Evolutionary conservation across 2,888 invertebrate genomes (phyloP).

Genomic region (Didymodactylos carnosus): DNA sequence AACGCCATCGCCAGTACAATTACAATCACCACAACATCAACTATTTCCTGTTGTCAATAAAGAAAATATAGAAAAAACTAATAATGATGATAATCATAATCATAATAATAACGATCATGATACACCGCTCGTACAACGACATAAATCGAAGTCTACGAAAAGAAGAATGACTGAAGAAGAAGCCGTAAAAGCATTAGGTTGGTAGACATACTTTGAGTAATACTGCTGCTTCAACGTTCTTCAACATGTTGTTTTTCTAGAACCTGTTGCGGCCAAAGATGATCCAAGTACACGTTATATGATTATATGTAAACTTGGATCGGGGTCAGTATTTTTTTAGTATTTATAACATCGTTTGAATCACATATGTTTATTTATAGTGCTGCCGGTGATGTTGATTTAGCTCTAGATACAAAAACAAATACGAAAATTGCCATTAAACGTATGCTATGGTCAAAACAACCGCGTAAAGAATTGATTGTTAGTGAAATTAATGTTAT

Average conservation of each 20-base stretch:
- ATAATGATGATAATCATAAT: neutral
- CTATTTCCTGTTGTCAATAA: neutral
- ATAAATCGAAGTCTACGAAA: neutral
- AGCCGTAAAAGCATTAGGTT: constrained; percentile 3
- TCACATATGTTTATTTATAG: too few relatives aligned
- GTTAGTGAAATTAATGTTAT: constrained; percentile 61
- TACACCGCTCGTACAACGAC: neutral
- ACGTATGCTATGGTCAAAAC: constrained; percentile 78
- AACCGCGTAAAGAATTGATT: constrained; percentile 82
- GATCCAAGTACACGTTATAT: constrained; percentile 7
- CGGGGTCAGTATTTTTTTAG: neutral
- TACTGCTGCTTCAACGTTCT: neutral
- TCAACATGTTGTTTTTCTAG: too few relatives aligned
- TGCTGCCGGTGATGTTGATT: constrained; percentile 75
- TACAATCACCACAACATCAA: neutral
- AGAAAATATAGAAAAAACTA: neutral
- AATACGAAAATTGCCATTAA: constrained; percentile 71
- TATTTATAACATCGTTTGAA: too few relatives aligned
- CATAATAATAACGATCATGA: neutral
- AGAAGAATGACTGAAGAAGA: constrained; percentile 9
- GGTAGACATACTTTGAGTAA: neutral
- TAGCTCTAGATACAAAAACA: constrained; percentile 54
- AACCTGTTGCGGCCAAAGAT: neutral
- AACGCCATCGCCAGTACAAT: neutral
- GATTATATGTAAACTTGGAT: constrained; percentile 10